Evolutionary conservation across 1,140 invertebrate species (phyloP), one percentile per base, ranked within the genome.

Genomic region (Penaeus chinensis): DNA sequence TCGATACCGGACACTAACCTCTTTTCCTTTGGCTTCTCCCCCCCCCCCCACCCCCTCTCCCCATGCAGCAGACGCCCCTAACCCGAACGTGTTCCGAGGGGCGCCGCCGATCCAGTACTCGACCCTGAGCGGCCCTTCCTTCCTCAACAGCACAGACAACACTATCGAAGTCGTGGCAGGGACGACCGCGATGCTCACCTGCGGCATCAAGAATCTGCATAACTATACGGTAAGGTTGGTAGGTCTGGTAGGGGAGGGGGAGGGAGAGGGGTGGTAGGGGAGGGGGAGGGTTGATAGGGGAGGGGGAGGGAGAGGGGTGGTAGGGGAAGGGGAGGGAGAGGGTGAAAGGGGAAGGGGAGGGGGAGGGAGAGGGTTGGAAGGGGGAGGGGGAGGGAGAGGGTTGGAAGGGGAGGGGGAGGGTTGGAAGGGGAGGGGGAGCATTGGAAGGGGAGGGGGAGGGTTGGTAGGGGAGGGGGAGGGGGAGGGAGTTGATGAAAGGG

Each of bases 31-130:
- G n/a, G 0, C 47, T 8, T 47, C n/a, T 61, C 19, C 13, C 18
- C 16, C 20, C 16, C 42, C 2, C 22, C 24, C 42, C 2, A 2
- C 24, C 42, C n/a, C n/a, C 3, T 69, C 60, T 13, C 22, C 22
- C 16, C 27, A 37, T 10, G 0, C 85, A 87, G 85, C 71, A 3
- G 63, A 47, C 13, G 54, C 79, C 16, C 47, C 24, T 16, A 78
- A 76, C 63, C 42, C 63, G 10, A 79, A 87, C 27, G 69, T 81
- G 19, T 32, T 87, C 4, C 37, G 54, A 61, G 85, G 78, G 22
- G 85, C 85, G 78, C 85, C 85, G 16, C 85, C 85, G 22, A 87
- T 87, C 65, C 78, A 87, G 76, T 87, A 87, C 79, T 87, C 85
- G 65, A 87, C 63, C 5, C 66, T 87, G 19, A 87, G 85, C 13